Evolutionary conservation across 1,140 invertebrate species (phyloP), one percentile per base, ranked within the genome.

Genomic region (Conus betulinus): DNA sequence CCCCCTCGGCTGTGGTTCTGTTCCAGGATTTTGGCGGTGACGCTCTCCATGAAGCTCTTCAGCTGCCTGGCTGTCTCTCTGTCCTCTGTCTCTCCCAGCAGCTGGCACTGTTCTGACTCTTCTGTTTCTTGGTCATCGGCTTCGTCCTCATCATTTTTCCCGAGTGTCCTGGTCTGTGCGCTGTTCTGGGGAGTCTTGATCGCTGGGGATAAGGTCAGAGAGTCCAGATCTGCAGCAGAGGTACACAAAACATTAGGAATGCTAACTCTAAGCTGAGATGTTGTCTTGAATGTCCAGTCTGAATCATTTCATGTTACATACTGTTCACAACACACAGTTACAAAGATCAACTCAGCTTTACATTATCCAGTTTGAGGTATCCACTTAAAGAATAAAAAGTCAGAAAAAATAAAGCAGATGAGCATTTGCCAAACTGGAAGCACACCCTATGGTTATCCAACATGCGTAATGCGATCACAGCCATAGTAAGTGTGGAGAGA

Each of bases 11-110:
- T 76, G 6, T 87, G 88, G 39, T 88, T 86, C 76, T 84, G 78
- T 57, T 88, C 88, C 27, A 88, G 81, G 79, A 91, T 88, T 90
- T 90, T 91, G 15, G 88, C 39, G 17, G 90, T 91, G 85, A 91
- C 82, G 57, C 88, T 87, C 23, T 91, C 89, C 88, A 91, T 88
- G 63, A 91, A 89, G 63, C 78, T 82, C 55, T 88, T 87, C 13
- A 88, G 57, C 39, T 89, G 79, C 67, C 85, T 82, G 52, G 82
- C 87, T 39, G 90, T 87, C 17, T 88, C 88, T n/a, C 85, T 71
- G 52, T 91, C 89, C 39, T 91, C 91, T 20, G 82, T 52, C 87
- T 90, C 84, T 27, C 88, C 76, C 82, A 82, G 83, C 51, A 90
- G 82, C 55, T 82, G 86, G 85, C 86, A 60, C 13, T 89, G 57